Conservation (phyloP, 2,113 vertebrate genomes). For the Tachycineta bicolor region DNA sequence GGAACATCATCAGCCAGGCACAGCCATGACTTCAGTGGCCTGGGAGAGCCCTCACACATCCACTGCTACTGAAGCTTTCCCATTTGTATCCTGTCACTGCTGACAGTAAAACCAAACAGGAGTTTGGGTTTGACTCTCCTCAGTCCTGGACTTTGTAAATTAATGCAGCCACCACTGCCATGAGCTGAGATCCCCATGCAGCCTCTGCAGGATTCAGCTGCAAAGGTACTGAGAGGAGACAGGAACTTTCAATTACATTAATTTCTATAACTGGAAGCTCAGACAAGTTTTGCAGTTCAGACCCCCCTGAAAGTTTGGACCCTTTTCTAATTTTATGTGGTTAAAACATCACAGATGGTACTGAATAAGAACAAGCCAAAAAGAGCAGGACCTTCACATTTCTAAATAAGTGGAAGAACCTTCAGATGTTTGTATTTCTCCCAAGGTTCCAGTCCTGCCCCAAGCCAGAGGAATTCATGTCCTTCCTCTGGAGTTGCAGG, state of each 20-base stretch:
- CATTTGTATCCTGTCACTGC: neutral
- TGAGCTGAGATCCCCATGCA: neutral
- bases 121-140: neutral
- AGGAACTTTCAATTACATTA: neutral
- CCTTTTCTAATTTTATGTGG: neutral
- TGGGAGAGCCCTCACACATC: neutral
- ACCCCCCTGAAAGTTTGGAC: neutral
- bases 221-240: neutral
- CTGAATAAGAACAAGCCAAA: neutral
- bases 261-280: neutral
- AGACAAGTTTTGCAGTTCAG: neutral
- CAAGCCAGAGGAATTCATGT: neutral
- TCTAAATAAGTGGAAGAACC: neutral
- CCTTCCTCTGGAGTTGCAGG: neutral
- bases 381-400: neutral
- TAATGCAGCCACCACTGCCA: accelerated
- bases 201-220: neutral
- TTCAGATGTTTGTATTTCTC: neutral
- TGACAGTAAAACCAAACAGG: neutral
- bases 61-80: neutral
- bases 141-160: neutral
- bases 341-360: neutral
- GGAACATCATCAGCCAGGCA: neutral
- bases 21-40: neutral
- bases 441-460: neutral